These are phyloP conservation scores for Mormyrus lacerda DNA, from an alignment of 2,113 vertebrate species.

Conservation along the genomic window DNA sequence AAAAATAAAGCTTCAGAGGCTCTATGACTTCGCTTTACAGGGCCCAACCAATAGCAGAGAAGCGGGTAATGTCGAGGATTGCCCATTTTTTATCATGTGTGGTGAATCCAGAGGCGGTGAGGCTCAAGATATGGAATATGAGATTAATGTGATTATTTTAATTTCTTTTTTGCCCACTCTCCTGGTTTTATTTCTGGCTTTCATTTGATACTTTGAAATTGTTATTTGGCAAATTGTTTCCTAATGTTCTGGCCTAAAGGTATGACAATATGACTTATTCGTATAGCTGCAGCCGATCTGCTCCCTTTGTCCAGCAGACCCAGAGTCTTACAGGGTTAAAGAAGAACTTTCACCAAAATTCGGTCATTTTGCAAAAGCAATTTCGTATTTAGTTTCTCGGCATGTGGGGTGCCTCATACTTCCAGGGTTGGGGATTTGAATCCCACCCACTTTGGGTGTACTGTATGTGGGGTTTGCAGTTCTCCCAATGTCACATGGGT, in stretches of 20 bases:
- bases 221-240: not conserved
- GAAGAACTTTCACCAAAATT: not conserved
- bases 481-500: not conserved
- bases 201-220: not conserved
- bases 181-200: not conserved
- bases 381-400: not conserved
- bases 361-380: not conserved
- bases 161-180: not conserved
- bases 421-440: not conserved
- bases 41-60: not conserved
- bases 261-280: not conserved
- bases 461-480: not conserved
- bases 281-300: not conserved
- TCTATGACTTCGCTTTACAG: not conserved
- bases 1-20: not conserved
- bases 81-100: not conserved
- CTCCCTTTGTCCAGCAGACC: not conserved
- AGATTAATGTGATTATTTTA: slow-evolving; percentile 2
- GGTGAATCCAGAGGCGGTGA: not conserved
- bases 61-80: not conserved
- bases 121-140: not conserved
- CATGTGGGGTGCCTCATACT: not conserved
- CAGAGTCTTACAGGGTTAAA: not conserved
- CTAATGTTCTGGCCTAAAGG: not conserved
- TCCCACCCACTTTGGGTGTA: not conserved